Percentiles rank a stretch among this genome's conserved stretches.
These are phyloP conservation scores for Myiozetetes cayanensis DNA, from an alignment of 2,113 vertebrate genomes.

Conservation along the genomic window DNA sequence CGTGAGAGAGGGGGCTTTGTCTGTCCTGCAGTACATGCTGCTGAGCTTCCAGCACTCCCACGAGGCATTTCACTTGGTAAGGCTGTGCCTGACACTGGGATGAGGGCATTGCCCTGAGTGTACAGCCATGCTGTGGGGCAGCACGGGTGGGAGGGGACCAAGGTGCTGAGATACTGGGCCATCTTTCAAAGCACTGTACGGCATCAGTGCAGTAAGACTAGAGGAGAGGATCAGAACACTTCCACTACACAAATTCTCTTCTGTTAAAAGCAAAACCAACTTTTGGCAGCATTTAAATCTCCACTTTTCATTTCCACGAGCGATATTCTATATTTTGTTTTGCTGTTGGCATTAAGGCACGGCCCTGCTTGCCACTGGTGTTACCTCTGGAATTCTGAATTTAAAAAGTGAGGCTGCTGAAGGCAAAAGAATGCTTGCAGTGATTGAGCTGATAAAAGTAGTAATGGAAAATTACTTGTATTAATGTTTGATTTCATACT, in stretches of 20 bases:
- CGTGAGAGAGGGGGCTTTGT: constrained; percentile 76
- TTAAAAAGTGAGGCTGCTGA: not conserved
- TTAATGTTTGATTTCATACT: not conserved
- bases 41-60: constrained; percentile 86
- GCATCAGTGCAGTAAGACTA: not conserved
- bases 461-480: not conserved
- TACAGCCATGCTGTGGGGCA: not conserved
- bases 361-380: not conserved
- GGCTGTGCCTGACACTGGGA: not conserved
- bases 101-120: not conserved
- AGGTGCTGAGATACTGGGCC: not conserved
- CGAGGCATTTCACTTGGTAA: constrained; percentile 84
- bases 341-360: not conserved
- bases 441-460: not conserved
- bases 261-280: not conserved
- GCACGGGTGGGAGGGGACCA: too few relatives aligned
- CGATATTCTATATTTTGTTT: not conserved
- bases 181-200: not conserved
- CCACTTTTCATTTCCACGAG: not conserved
- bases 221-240: not conserved
- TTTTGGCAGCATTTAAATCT: not conserved
- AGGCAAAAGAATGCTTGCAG: not conserved
- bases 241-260: not conserved
- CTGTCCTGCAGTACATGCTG: constrained; percentile 81
- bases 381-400: not conserved